A percentile compares a stretch with the other conserved stretches of the same genome.
These are phyloP conservation scores for Dermochelys coriacea DNA, from an alignment of 2,797 vertebrate genomes.

Conservation along the genomic window DNA sequence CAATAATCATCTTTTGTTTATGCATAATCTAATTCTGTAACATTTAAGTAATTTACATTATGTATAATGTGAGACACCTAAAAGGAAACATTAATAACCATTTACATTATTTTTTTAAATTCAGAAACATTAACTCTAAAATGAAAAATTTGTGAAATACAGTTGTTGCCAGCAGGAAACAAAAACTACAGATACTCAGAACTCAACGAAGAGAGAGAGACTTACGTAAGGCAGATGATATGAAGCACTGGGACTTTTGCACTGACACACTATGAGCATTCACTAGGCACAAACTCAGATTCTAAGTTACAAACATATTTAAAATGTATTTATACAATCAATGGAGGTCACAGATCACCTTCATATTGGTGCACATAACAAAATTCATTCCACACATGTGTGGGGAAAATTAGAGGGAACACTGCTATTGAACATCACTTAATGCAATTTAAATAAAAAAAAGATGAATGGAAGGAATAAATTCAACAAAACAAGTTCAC, in stretches of 20 bases:
- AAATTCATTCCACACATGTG: too few species aligned
- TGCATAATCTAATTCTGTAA: background rate
- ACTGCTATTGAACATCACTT: background rate
- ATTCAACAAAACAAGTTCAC: background rate
- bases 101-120: background rate
- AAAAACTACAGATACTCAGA: too few species aligned
- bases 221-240: background rate
- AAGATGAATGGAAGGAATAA: background rate
- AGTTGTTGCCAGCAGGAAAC: background rate
- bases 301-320: background rate
- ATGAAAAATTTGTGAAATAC: background rate
- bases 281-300: background rate
- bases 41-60: background rate
- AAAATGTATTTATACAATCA: background rate
- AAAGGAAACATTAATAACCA: background rate
- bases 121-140: background rate
- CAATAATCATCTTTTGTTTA: background rate
- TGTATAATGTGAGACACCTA: too few species aligned
- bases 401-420: background rate
- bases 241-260: background rate
- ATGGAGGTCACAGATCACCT: too few species aligned
- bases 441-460: slow-evolving; percentile 3
- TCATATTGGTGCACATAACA: too few species aligned
- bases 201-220: background rate
- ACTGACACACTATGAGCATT: background rate